Evolutionary conservation across 2,797 vertebrate genomes (phyloP).

Genomic region (Falco biarmicus): DNA sequence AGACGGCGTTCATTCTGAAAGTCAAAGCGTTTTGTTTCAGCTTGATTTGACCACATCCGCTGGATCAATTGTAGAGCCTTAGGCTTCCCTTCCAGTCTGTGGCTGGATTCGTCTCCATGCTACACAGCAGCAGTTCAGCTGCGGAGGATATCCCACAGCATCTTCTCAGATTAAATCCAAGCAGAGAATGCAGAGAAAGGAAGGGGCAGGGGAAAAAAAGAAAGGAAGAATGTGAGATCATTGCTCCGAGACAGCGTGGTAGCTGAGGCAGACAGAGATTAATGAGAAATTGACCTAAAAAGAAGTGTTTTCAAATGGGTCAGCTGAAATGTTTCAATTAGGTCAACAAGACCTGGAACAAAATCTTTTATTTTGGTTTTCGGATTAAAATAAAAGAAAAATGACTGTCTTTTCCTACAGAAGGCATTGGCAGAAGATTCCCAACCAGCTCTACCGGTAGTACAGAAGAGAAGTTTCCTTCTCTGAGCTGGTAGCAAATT

Average conservation of each 20-base stretch:
- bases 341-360: not conserved
- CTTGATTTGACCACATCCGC: not conserved
- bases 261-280: not conserved
- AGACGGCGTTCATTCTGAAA: not conserved
- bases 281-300: conserved; percentile 36
- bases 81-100: not conserved
- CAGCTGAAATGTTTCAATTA: not conserved
- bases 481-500: not conserved
- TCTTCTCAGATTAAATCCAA: not conserved
- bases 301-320: not conserved
- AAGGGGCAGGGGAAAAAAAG: not conserved
- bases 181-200: not conserved
- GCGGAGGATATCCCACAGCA: not conserved
- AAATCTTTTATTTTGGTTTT: not conserved
- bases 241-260: not conserved
- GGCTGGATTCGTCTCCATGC: not conserved
- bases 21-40: not conserved
- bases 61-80: not conserved
- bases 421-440: not conserved
- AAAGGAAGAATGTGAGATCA: not conserved
- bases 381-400: not conserved
- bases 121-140: not conserved
- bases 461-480: not conserved
- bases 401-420: not conserved
- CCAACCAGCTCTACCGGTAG: not conserved